A percentile compares a stretch with the other conserved stretches of the same genome.
Conservation (phyloP, 2,888 invertebrate genomes). For the Synanthedon formicaeformis region DNA sequence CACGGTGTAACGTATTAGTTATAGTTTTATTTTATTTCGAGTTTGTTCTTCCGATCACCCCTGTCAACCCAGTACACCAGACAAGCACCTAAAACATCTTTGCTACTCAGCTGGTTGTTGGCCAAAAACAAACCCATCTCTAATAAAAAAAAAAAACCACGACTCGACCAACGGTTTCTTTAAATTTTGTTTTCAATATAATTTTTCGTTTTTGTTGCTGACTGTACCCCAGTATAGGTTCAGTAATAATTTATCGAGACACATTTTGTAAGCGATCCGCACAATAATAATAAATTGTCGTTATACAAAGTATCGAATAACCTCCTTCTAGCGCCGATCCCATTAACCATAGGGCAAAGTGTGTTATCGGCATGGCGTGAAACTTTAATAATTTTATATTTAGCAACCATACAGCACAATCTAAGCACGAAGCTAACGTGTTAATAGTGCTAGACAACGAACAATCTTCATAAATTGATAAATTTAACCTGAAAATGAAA, state of each 20-base stretch:
- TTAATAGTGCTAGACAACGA: conserved; percentile 52
- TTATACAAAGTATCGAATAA: not conserved
- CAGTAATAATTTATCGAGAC: conserved; percentile 1
- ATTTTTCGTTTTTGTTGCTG: too few relatives aligned
- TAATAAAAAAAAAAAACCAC: too few relatives aligned
- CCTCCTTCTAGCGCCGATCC: not conserved
- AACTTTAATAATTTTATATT: conserved; percentile 51
- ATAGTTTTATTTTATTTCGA: not conserved
- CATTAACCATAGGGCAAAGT: conserved; percentile 1
- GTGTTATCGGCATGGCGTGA: conserved; percentile 19
- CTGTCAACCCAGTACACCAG: too few relatives aligned
- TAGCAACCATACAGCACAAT: conserved; percentile 31
- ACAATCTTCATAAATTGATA: conserved; percentile 61
- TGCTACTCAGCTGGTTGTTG: too few relatives aligned
- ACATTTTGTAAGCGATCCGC: conserved; percentile 1
- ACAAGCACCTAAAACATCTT: too few relatives aligned
- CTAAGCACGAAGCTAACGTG: conserved; percentile 46
- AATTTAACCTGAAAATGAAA: conserved; percentile 41
- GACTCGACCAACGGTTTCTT: too few relatives aligned
- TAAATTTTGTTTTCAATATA: too few relatives aligned
- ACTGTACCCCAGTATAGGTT: not conserved
- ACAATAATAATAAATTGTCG: not conserved
- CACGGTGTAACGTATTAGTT: not conserved
- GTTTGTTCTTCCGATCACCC: too few relatives aligned
- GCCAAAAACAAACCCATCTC: too few relatives aligned